Percentiles rank a stretch among this genome's conserved stretches.
These are phyloP conservation scores for Holocentrus rufus DNA, from an alignment of 2,797 vertebrate species.

Conservation along the genomic window DNA sequence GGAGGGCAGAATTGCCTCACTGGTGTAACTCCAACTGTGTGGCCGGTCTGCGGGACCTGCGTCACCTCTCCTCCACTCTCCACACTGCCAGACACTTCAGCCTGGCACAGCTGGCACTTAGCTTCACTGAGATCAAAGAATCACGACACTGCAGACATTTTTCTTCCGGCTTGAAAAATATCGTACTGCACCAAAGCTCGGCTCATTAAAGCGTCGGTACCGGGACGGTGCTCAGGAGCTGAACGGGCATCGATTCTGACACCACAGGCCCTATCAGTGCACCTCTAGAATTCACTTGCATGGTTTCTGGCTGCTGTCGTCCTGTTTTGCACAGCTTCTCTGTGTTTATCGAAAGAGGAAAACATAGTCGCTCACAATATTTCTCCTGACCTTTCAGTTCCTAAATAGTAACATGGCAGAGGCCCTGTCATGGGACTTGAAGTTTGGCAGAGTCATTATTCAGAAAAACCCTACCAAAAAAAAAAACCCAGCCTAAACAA, in stretches of 20 bases:
- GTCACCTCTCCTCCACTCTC: slow-evolving; percentile 35
- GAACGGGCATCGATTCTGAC: slow-evolving; percentile 13
- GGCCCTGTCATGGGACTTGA: slow-evolving; percentile 21
- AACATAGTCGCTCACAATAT: slow-evolving; percentile 2
- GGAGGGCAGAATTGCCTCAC: slow-evolving; percentile 34
- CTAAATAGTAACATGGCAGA: slow-evolving; percentile 25
- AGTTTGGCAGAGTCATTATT: slow-evolving; percentile 40
- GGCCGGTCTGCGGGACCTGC: too few species aligned
- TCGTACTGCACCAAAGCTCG: slow-evolving; percentile 69
- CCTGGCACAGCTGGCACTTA: slow-evolving; percentile 66
- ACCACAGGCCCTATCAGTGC: slow-evolving; percentile 4
- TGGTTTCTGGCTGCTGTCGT: not conserved
- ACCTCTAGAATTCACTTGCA: not conserved
- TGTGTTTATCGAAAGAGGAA: slow-evolving; percentile 1
- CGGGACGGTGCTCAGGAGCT: slow-evolving; percentile 43
- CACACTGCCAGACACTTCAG: slow-evolving; percentile 51
- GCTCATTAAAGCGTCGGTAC: slow-evolving; percentile 45
- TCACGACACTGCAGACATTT: slow-evolving; percentile 67
- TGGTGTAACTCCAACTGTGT: not conserved
- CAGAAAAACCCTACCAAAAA: slow-evolving; percentile 26
- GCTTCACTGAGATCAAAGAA: slow-evolving; percentile 71
- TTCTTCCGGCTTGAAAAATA: slow-evolving; percentile 65
- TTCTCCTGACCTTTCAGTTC: slow-evolving; percentile 31
- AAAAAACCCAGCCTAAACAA: slow-evolving; percentile 36
- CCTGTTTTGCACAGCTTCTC: not conserved